Evolutionary conservation across 2,888 invertebrate genomes (phyloP), one percentile per base, ranked within the genome.

Genomic region (Rapana venosa): DNA sequence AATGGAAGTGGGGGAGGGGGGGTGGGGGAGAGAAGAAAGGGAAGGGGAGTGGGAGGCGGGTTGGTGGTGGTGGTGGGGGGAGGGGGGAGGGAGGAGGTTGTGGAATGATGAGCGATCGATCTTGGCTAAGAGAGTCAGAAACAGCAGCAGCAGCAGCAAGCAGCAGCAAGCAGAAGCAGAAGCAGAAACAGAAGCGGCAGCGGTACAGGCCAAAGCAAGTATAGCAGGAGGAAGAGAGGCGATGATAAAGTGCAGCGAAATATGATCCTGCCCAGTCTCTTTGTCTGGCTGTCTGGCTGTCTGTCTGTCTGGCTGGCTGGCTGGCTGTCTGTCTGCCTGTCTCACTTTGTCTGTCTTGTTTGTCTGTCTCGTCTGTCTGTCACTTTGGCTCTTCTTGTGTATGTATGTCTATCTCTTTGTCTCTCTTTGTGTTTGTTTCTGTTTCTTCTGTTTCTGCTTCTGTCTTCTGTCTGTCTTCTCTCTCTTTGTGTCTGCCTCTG

Each of bases 161-260:
- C 47, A 83, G 81, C 81, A 83, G n/a, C 81, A 81, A n/a, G 81
- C 81, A 81, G 47, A 20, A 77, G 1, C 77, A 77, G 77, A 30
- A 35, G 47, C 35, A 77, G 17, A 66, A 66, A 13, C 47, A 47
- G 47, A 47, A 8, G 66, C 66, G 47, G 66, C 66, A 66, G 66
- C 66, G 47, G 8, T 47, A 47, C 47, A 47, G 30, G 30, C 22
- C 22, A 74, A n/a, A 47, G 47, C 47, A 47, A 47, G 47, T 47
- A n/a, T n/a, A 47, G 47, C 8, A 2, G 47, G 47, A 47, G 47
- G 2, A 2, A 8, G 47, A 17, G 26, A 66, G 32, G 32, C 11
- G 81, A 11, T 5, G 47, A 36, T 36, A 47, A 47, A 83, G 81
- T 83, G 81, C 81, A 83, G 81, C 47, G 81, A 83, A 83, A 83